Percentiles rank a stretch among this genome's conserved stretches.
These are phyloP conservation scores for Eciton burchellii DNA, from an alignment of 1,140 invertebrate genomes.

Conservation along the genomic window DNA sequence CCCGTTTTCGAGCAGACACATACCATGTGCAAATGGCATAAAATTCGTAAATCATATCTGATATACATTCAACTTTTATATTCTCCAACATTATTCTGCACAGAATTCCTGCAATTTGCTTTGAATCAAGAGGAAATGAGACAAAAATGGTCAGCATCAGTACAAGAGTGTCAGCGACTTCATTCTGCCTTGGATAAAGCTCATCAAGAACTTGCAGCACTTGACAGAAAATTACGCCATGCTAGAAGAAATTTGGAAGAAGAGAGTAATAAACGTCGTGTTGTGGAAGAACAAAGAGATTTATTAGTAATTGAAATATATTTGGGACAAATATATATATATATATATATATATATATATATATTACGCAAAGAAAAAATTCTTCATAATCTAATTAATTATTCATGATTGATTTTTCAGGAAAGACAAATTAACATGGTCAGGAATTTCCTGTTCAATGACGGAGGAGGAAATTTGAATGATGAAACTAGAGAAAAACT, in stretches of 20 bases:
- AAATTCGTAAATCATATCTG: not conserved
- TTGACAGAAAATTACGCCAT: constrained; percentile 92
- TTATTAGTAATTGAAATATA: constrained; percentile 84
- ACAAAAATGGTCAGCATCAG: constrained; percentile 89
- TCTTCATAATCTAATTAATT: constrained; percentile 19
- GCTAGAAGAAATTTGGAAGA: constrained; percentile 91
- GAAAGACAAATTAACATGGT: constrained; percentile 91
- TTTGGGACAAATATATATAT: not conserved
- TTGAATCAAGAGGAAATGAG: constrained; percentile 90
- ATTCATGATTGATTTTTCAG: constrained; percentile 81
- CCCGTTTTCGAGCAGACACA: not conserved
- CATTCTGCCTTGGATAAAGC: constrained; percentile 89
- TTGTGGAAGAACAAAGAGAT: constrained; percentile 88
- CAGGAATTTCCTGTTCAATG: constrained; percentile 90
- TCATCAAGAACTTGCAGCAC: constrained; percentile 88
- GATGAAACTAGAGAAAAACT: constrained; percentile 93
- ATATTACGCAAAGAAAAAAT: not conserved
- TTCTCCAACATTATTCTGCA: constrained; percentile 29
- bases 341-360: constrained; percentile 29
- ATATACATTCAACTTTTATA: too few species aligned
- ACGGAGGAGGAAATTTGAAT: constrained; percentile 89
- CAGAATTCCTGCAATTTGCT: constrained; percentile 91
- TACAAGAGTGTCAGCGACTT: constrained; percentile 89
- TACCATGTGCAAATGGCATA: not conserved
- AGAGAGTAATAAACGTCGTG: constrained; percentile 89